These are phyloP conservation scores for Ladona fulva DNA, from an alignment of 1,140 invertebrate genomes.

Conservation along the genomic window DNA sequence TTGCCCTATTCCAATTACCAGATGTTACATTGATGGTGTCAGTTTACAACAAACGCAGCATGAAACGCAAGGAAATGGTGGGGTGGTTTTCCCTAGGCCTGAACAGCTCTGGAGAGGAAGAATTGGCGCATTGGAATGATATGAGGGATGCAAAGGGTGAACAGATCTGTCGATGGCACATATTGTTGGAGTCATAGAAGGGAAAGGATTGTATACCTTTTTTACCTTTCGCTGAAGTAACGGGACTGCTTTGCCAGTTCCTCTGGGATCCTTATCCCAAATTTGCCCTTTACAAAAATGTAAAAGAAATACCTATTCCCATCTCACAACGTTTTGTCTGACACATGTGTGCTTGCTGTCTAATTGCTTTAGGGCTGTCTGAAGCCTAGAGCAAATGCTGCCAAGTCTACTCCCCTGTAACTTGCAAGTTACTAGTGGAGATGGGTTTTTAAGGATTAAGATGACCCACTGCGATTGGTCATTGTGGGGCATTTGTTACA, in stretches of 20 bases:
- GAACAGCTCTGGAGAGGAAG: conserved; percentile 85
- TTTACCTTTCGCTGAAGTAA: no score
- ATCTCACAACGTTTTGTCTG: background rate
- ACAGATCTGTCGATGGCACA: conserved; percentile 66
- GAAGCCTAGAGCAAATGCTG: background rate
- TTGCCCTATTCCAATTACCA: conserved; percentile 88
- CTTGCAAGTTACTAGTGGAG: background rate
- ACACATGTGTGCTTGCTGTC: background rate
- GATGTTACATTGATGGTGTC: conserved; percentile 91
- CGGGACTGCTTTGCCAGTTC: background rate
- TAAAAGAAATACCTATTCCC: background rate
- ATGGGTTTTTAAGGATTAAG: background rate
- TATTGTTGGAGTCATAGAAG: conserved; percentile 43
- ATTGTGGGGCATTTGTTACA: background rate
- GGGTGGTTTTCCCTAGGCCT: conserved; percentile 90
- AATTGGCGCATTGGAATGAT: conserved; percentile 88
- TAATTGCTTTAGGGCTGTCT: background rate
- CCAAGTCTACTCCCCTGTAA: background rate
- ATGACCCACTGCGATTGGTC: background rate
- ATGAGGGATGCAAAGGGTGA: conserved; percentile 65
- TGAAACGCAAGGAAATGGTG: conserved; percentile 93
- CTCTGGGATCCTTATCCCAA: background rate
- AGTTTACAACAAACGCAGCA: conserved; percentile 82
- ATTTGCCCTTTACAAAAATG: background rate
- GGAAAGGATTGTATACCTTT: background rate